Evolutionary conservation across 1,140 invertebrate genomes (phyloP).

Genomic region (Camponotus floridanus): DNA sequence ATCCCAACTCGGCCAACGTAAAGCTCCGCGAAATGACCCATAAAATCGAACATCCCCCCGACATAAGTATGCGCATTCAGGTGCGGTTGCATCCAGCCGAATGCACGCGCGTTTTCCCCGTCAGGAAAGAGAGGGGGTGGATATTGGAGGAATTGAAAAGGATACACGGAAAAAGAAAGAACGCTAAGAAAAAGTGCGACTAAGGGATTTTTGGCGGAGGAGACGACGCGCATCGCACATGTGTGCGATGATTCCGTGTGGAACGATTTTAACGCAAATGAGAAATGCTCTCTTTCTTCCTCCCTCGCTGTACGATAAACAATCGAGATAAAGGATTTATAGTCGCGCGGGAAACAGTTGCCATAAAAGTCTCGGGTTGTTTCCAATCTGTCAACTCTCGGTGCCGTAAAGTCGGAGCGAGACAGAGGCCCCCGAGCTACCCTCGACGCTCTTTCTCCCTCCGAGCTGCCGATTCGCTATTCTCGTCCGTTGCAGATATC

Average conservation of each 20-base stretch:
- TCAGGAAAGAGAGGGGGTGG: not conserved
- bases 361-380: slow-evolving; percentile 79
- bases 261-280: slow-evolving; percentile 79
- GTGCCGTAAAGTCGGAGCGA: slow-evolving; percentile 56
- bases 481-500: slow-evolving; percentile 34
- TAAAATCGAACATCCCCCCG: slow-evolving; percentile 70
- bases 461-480: not conserved
- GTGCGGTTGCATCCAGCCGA: slow-evolving; percentile 47
- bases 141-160: not conserved
- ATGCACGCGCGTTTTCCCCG: slow-evolving; percentile 14
- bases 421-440: not conserved
- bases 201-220: not conserved
- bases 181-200: not conserved
- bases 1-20: not conserved
- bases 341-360: slow-evolving; percentile 70
- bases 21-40: slow-evolving; percentile 71
- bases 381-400: slow-evolving; percentile 79
- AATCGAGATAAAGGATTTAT: slow-evolving; percentile 79
- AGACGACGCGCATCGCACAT: slow-evolving; percentile 28
- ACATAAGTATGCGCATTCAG: slow-evolving; percentile 63
- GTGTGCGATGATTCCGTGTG: slow-evolving; percentile 13
- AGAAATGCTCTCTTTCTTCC: slow-evolving; percentile 67
- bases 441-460: not conserved
- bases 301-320: slow-evolving; percentile 70
- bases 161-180: not conserved